These are phyloP conservation scores for Calephelis virginiensis DNA, from an alignment of 1,140 invertebrate genomes.

Conservation along the genomic window DNA sequence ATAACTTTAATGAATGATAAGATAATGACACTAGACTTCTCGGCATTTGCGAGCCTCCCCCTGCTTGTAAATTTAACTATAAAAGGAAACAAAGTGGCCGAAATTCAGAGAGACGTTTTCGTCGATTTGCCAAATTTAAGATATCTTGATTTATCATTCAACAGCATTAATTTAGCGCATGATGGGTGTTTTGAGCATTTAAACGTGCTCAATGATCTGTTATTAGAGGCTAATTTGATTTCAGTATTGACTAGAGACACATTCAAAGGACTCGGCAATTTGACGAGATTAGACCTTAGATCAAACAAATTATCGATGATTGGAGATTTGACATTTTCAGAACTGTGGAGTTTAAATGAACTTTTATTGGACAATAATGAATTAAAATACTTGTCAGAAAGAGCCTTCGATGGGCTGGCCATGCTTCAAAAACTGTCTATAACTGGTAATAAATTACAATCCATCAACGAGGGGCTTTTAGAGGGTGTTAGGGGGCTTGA, in stretches of 20 bases:
- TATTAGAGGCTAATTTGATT: constrained; percentile 85
- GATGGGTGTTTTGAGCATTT: constrained; percentile 86
- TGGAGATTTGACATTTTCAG: constrained; percentile 86
- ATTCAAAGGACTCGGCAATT: constrained; percentile 83
- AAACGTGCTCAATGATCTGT: constrained; percentile 82
- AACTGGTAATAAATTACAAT: constrained; percentile 85
- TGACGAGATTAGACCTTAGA: constrained; percentile 84
- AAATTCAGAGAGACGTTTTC: constrained; percentile 86
- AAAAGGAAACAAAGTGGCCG: constrained; percentile 85
- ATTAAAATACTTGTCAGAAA: constrained; percentile 81
- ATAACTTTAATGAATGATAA: constrained; percentile 84
- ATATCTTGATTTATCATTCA: constrained; percentile 83
- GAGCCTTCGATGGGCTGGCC: constrained; percentile 85
- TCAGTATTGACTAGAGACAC: constrained; percentile 83
- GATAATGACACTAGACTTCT: constrained; percentile 82
- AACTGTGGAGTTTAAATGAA: constrained; percentile 85
- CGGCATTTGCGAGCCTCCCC: constrained; percentile 84
- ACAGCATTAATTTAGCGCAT: constrained; percentile 85
- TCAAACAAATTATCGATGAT: constrained; percentile 86
- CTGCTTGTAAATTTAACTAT: constrained; percentile 83
- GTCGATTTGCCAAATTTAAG: constrained; percentile 83
- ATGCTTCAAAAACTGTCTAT: constrained; percentile 84
- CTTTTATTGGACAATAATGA: constrained; percentile 87
- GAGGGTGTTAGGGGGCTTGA: constrained; percentile 82
- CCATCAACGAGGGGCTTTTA: constrained; percentile 84